Base-by-base conservation (phyloP, 2,113 vertebrate genomes). In the Caranx ignobilis region DNA sequence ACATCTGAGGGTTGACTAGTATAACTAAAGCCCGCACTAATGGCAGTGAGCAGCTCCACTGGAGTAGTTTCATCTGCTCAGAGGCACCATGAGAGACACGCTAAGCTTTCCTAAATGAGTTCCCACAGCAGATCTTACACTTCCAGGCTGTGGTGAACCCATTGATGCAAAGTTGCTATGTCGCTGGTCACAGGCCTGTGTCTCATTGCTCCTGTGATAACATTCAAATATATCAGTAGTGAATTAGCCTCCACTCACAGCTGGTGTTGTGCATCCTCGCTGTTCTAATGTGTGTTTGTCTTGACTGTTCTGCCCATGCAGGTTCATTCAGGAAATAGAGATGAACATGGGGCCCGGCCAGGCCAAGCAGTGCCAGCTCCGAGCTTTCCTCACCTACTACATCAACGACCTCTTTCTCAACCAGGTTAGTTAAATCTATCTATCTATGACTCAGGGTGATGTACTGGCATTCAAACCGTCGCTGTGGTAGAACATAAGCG, bases 241-340 rank as follows among this genome's bases (percentile, higher is more conserved):
- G 47, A 62, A 63, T 45, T 47, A 47, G 10, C 37, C 52, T 70
- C 21, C 3, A 2, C 54, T 71, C 26, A 21, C 55, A 61, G 18
- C 32, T 45, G 39, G 43, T 37, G 19, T 63, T 34, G 5, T 37
- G 6, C 37, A 3, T 62, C 6, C 6, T 35, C n/a, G 15, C 55
- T 47, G 1, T 81, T 70, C 45, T 71, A 72, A 74, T 62, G 37
- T 79, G 50, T 39, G 15, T 63, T 41, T 82, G 3, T 66, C 2
- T 75, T 54, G 0, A 50, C 10, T 90, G 11, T 81, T 85, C 31
- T 61, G 7, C 34, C 4, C 93, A 1, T 26, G 26, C 26, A 99
- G 98, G 77, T 99, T 99, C 55, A 99, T 99, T 90, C 97, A 98
- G 82, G 98, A 98, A 94, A 96, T 98, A 7, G 98, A 99, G 88